Evolutionary conservation across 2,113 vertebrate species (phyloP).

Genomic region (Chaetodon auriga): DNA sequence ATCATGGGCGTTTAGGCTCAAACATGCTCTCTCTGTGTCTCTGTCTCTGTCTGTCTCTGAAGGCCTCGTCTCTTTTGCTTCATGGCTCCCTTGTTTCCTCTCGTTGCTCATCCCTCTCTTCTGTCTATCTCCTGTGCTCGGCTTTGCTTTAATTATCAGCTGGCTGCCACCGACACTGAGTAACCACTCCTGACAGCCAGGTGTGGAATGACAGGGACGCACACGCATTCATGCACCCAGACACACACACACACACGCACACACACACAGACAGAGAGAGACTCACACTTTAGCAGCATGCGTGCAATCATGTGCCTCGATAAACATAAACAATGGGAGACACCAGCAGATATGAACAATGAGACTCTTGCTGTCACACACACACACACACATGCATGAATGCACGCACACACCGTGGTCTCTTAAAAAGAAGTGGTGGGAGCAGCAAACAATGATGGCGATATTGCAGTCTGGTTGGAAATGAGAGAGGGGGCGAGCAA

Average conservation of each 20-base stretch:
- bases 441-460: slow-evolving; percentile 55
- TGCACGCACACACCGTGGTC: background rate
- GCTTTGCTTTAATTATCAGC: slow-evolving; percentile 69
- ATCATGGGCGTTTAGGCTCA: slow-evolving; percentile 15
- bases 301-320: slow-evolving; percentile 48
- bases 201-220: slow-evolving; percentile 58
- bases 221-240: slow-evolving; percentile 16
- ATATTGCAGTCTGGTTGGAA: slow-evolving; percentile 49
- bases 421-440: slow-evolving; percentile 18
- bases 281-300: slow-evolving; percentile 27
- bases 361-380: background rate
- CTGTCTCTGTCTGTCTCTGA: slow-evolving; percentile 9
- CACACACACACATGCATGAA: slow-evolving; percentile 19
- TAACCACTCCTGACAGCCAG: slow-evolving; percentile 68
- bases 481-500: slow-evolving; percentile 27
- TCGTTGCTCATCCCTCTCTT: slow-evolving; percentile 40
- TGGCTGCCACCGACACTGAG: slow-evolving; percentile 36
- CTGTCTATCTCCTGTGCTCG: slow-evolving; percentile 39
- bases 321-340: slow-evolving; percentile 72
- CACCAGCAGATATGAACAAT: slow-evolving; percentile 58
- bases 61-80: slow-evolving; percentile 40
- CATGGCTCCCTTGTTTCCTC: slow-evolving; percentile 46
- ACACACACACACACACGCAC: slow-evolving; percentile 23
- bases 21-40: background rate
- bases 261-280: slow-evolving; percentile 33